phyloP scores from a whole-genome alignment of 2,888 invertebrate genomes.

The Papilio gigon region DNA sequence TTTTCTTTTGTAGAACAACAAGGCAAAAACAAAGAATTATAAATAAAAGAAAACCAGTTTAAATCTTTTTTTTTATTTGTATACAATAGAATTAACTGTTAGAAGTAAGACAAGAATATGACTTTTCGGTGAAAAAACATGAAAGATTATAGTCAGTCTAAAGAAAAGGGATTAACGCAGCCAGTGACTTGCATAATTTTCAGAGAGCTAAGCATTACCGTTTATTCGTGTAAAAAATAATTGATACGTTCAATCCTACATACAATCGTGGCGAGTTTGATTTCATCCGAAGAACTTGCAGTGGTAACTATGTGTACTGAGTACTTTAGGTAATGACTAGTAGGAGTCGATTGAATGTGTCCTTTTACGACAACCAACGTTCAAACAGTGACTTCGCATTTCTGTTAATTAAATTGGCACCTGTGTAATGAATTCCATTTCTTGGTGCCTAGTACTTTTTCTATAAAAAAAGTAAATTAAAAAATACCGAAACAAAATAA shows the following conservation, averaged over 20 bases:
- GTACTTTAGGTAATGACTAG: too few relatives aligned
- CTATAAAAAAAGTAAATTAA: neutral
- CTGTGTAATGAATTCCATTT: neutral
- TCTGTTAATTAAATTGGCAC: neutral
- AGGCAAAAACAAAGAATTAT: slow-evolving; percentile 4
- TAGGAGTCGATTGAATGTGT: too few relatives aligned
- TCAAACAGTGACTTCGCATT: neutral
- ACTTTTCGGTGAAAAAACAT: neutral
- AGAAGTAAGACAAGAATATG: neutral
- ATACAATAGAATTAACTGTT: neutral
- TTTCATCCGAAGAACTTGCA: neutral
- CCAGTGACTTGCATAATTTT: neutral
- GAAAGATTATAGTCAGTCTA: neutral
- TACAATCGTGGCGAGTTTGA: neutral
- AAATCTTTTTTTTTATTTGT: neutral
- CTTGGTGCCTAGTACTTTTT: neutral
- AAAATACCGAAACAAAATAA: neutral
- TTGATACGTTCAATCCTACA: neutral
- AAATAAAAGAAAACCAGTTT: neutral
- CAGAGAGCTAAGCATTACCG: neutral
- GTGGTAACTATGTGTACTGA: too few relatives aligned
- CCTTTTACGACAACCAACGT: neutral
- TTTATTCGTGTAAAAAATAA: neutral
- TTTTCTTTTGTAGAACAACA: neutral
- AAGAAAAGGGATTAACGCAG: slow-evolving; percentile 3